phyloP scores from a whole-genome alignment of 1,140 invertebrate genomes.

The Himalopsyche phryganea region DNA sequence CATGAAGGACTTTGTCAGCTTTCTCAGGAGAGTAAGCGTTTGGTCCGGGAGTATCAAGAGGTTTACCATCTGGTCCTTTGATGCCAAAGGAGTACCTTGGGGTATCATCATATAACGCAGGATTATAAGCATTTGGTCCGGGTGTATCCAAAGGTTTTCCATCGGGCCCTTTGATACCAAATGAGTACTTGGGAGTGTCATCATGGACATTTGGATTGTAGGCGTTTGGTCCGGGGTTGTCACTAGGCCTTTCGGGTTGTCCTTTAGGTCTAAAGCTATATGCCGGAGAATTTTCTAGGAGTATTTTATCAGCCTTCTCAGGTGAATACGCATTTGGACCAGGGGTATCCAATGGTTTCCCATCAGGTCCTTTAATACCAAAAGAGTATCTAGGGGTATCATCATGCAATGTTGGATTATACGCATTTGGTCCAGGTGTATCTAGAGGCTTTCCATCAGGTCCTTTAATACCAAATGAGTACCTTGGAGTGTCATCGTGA shows the following conservation, averaged over 20 bases:
- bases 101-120: conserved; percentile 52
- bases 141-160: conserved; percentile 60
- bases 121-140: conserved; percentile 59
- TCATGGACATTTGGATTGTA: conserved; percentile 57
- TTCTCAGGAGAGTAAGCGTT: conserved; percentile 69
- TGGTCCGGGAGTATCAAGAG: conserved; percentile 66
- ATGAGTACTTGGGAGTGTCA: conserved; percentile 62
- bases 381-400: conserved; percentile 52
- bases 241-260: conserved; percentile 42
- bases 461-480: conserved; percentile 45
- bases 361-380: conserved; percentile 45
- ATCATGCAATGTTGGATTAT: conserved; percentile 59
- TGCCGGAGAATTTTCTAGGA: conserved; percentile 52
- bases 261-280: conserved; percentile 54
- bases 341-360: conserved; percentile 46
- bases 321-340: conserved; percentile 59
- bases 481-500: conserved; percentile 54
- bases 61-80: conserved; percentile 43
- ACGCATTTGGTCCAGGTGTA: conserved; percentile 60
- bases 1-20: conserved; percentile 58
- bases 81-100: conserved; percentile 53
- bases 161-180: conserved; percentile 60
- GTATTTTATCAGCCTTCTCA: conserved; percentile 57
- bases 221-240: conserved; percentile 70
- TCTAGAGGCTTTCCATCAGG: conserved; percentile 47